These are phyloP conservation scores for Acrocera orbiculus DNA, from an alignment of 2,888 invertebrate genomes.

Conservation along the genomic window DNA sequence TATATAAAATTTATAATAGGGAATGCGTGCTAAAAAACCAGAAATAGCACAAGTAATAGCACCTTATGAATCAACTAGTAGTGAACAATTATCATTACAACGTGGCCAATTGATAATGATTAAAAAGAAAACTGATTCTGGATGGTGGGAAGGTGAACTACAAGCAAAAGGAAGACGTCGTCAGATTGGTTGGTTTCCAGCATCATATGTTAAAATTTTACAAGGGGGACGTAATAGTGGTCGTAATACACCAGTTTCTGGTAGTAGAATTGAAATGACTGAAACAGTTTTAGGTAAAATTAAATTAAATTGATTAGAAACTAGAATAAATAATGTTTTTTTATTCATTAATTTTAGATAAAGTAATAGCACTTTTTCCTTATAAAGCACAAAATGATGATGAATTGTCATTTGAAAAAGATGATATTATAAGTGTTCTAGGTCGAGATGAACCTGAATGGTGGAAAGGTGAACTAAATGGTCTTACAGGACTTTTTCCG, in stretches of 20 bases:
- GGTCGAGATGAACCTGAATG: slow-evolving; percentile 89
- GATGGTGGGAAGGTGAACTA: slow-evolving; percentile 99
- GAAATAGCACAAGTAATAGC: slow-evolving; percentile 93
- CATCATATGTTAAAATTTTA: slow-evolving; percentile 82
- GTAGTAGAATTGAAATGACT: slow-evolving; percentile 44
- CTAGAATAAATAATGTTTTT: slow-evolving; percentile 1
- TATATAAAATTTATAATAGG: slow-evolving; percentile 23
- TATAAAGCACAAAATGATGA: slow-evolving; percentile 91
- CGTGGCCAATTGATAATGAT: slow-evolving; percentile 89
- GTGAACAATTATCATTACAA: slow-evolving; percentile 77
- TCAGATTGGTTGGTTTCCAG: slow-evolving; percentile 98
- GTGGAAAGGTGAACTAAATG: slow-evolving; percentile 92
- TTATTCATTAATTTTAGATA: slow-evolving; percentile 36
- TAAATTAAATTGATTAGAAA: background rate
- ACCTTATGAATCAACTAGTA: slow-evolving; percentile 75
- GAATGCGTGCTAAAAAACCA: slow-evolving; percentile 52
- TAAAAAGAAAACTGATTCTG: slow-evolving; percentile 89
- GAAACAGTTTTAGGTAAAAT: slow-evolving; percentile 28
- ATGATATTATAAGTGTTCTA: slow-evolving; percentile 75
- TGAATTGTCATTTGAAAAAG: slow-evolving; percentile 82
- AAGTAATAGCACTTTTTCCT: slow-evolving; percentile 83
- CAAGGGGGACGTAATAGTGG: slow-evolving; percentile 52
- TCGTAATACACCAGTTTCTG: slow-evolving; percentile 54
- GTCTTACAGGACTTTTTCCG: slow-evolving; percentile 80
- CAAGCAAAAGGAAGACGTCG: slow-evolving; percentile 80